phyloP scores from a whole-genome alignment of 2,797 vertebrate species.

The Novumbra hubbsi region DNA sequence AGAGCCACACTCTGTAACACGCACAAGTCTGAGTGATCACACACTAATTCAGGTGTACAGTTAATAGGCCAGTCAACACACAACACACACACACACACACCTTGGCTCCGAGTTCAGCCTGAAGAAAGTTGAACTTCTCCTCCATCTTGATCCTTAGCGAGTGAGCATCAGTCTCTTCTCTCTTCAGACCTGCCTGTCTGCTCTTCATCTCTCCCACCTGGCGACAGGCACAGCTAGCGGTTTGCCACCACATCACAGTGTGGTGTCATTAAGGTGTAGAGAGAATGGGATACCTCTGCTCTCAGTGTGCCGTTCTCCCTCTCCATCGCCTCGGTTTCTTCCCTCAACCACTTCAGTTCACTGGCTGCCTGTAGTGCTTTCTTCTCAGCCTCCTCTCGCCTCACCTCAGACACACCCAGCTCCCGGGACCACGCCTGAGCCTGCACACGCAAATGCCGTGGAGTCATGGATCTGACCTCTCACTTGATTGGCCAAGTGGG shows the following conservation, averaged over 20 bases:
- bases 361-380: slow-evolving; percentile 41
- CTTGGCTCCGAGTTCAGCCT: slow-evolving; percentile 71
- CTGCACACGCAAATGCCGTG: slow-evolving; percentile 43
- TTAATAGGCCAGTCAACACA: background rate
- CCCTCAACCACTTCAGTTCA: slow-evolving; percentile 47
- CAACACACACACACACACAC: slow-evolving; percentile 62
- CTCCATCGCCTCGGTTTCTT: slow-evolving; percentile 42
- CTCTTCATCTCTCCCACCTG: slow-evolving; percentile 56
- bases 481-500: background rate
- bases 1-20: slow-evolving; percentile 59
- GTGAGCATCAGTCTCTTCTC: slow-evolving; percentile 44
- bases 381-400: slow-evolving; percentile 59
- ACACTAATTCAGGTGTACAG: background rate
- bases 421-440: slow-evolving; percentile 64
- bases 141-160: slow-evolving; percentile 67
- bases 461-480: background rate
- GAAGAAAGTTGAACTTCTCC: slow-evolving; percentile 64
- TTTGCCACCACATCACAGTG: background rate
- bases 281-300: slow-evolving; percentile 38
- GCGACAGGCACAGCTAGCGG: slow-evolving; percentile 1
- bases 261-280: background rate
- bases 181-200: slow-evolving; percentile 31
- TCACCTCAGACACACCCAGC: slow-evolving; percentile 63
- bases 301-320: slow-evolving; percentile 50
- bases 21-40: background rate